Evolutionary conservation across 2,797 vertebrate species (phyloP).

Genomic region (Dromococcyx pavoninus): DNA sequence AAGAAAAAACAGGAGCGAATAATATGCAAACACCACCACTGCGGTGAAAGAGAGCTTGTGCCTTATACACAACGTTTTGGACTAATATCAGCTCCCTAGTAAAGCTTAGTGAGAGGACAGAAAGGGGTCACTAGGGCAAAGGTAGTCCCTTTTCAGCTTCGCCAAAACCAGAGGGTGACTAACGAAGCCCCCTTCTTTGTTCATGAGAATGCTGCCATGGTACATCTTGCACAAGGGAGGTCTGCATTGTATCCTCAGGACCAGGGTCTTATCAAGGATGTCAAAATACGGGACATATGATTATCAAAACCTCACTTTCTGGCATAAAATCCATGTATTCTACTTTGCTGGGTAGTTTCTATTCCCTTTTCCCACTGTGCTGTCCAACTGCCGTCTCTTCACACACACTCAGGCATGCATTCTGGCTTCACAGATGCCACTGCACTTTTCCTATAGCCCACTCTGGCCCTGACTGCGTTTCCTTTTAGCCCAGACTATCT

Average conservation of each 20-base stretch:
- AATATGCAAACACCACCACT: not conserved
- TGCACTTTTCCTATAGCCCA: not conserved
- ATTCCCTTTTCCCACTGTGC: not conserved
- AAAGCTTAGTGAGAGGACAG: not conserved
- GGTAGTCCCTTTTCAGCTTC: not conserved
- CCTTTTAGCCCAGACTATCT: not conserved
- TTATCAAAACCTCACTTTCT: not conserved
- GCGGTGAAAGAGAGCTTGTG: not conserved
- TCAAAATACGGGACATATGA: not conserved
- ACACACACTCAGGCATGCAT: not conserved
- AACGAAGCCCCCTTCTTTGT: not conserved
- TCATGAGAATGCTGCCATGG: fast-evolving
- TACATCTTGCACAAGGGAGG: not conserved
- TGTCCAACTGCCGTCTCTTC: not conserved
- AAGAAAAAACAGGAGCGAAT: not conserved
- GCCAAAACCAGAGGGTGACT: not conserved
- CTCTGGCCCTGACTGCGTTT: not conserved
- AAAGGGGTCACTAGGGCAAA: not conserved
- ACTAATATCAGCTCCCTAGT: not conserved
- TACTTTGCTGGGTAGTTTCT: not conserved
- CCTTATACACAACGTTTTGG: not conserved
- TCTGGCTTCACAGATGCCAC: not conserved
- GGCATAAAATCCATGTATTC: not conserved
- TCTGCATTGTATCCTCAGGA: not conserved
- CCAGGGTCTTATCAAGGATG: not conserved